Evolutionary conservation across 2,888 invertebrate genomes (phyloP).

Genomic region (Panopea generosa): DNA sequence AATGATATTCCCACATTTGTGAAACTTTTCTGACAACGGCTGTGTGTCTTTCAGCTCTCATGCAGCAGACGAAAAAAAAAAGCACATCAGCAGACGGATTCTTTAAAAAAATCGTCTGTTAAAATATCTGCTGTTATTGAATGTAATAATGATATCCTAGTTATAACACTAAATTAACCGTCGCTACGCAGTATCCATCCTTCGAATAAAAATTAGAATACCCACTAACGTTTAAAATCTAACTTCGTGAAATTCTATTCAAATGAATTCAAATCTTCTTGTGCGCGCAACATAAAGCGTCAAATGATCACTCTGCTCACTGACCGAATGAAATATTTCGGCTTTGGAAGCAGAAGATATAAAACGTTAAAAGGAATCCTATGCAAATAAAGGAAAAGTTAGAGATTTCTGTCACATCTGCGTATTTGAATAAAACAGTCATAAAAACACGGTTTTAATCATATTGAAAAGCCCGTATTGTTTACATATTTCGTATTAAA

Average conservation of each 20-base stretch:
- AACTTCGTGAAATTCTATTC: constrained; percentile 6
- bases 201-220: neutral
- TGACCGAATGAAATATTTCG: constrained; percentile 1
- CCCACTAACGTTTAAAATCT: neutral
- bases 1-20: too few species aligned
- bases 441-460: neutral
- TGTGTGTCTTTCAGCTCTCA: too few species aligned
- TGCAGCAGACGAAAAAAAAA: too few species aligned
- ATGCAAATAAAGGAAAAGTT: neutral
- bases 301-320: neutral
- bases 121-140: too few species aligned
- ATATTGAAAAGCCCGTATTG: neutral
- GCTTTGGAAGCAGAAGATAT: too few species aligned
- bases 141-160: neutral
- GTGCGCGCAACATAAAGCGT: constrained; percentile 2
- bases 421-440: neutral
- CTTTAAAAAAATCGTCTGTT: too few species aligned
- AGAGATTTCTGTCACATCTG: neutral
- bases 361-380: neutral
- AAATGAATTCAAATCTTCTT: constrained; percentile 1
- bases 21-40: too few species aligned
- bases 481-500: constrained; percentile 1
- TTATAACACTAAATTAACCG: neutral
- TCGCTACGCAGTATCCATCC: neutral
- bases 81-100: too few species aligned